Conservation (phyloP, 2,113 vertebrate species). For the Catharus minimus region DNA sequence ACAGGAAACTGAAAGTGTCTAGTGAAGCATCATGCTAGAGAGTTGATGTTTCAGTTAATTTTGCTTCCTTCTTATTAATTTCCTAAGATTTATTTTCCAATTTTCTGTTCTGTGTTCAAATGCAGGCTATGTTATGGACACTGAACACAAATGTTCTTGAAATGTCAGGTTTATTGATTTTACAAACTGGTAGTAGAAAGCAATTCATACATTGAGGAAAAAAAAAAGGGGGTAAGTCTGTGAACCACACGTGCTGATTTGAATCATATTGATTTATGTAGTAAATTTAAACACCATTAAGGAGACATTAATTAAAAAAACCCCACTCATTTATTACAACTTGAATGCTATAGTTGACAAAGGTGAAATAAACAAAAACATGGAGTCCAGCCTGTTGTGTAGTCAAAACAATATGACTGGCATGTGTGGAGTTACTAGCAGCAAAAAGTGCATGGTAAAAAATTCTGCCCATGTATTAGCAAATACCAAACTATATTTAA, state of each 20-base stretch:
- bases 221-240: neutral
- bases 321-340: neutral
- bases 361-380: neutral
- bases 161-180: neutral
- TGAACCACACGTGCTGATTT: neutral
- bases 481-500: neutral
- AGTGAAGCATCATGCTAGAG: constrained; percentile 62
- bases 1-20: constrained; percentile 45
- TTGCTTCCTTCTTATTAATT: constrained; percentile 58
- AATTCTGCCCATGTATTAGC: neutral
- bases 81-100: constrained; percentile 50
- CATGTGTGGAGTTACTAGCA: neutral
- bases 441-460: neutral
- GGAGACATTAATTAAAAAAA: neutral
- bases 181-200: neutral
- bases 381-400: neutral
- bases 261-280: neutral
- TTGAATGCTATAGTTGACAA: neutral
- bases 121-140: neutral
- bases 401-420: neutral
- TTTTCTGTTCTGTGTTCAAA: constrained; percentile 29
- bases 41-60: constrained; percentile 70
- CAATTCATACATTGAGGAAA: neutral
- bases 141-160: neutral
- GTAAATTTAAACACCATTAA: neutral